Evolutionary conservation across 92 coral and sea anemone species (phyloP), one percentile per base, ranked within the genome.

Genomic region (Metridium senile): DNA sequence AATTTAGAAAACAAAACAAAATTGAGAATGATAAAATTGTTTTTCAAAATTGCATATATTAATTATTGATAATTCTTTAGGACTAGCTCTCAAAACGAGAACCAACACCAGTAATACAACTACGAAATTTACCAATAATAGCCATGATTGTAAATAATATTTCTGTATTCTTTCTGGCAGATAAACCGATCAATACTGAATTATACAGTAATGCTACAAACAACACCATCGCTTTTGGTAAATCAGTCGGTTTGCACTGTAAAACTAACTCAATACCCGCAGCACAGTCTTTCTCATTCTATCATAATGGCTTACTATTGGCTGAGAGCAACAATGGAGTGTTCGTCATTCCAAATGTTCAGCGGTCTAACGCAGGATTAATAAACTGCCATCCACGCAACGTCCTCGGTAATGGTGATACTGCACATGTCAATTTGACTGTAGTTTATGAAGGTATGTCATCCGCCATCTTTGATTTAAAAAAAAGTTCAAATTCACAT

Each of bases 211-310:
- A 76, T 62, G 22, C 52, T 11, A 33, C 57, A 2, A 74, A 35
- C 46, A 61, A 68, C 78, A 74, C 74, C 13, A 75, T 71, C 9
- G 69, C 68, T 9, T 59, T 43, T 68, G 76, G 81, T 9, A 53
- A 64, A 39, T 72, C 31, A 9, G 27, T 74, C 31, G 45, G 46
- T 9, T 20, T 85, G n/a, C 68, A 61, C 30, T 85, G 89, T 39
- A 4, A 62, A 31, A 66, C 89, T 2, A 74, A 71, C 29, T 86
- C 89, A 45, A 61, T 34, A 30, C 89, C 89, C 23, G 58, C 81
- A 11, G 66, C 77, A 16, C 47, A 18, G 19, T 46, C 61, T 1
- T 85, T 63, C 29, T 68, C 58, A 9, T 68, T 79, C 43, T 74
- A 74, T 22, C 73, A 79, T 31, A 56, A 74, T 58, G 82, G 89